Conservation (phyloP, 2,888 invertebrate species). For the Chromoteleia sp. region DNA sequence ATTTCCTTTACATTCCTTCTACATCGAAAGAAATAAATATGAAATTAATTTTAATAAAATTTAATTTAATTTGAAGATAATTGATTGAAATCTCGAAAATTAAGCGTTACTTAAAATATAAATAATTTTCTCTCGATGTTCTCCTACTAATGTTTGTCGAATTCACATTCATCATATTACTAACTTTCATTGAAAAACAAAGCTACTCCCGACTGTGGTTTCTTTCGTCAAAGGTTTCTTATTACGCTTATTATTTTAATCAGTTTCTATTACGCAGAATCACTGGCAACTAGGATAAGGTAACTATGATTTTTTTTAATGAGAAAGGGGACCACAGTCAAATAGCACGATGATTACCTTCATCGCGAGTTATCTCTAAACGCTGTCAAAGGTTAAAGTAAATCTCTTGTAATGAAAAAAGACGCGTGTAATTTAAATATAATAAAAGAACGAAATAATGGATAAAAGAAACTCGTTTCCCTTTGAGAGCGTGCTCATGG, state of each 20-base stretch:
- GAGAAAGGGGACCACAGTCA: conserved; percentile 39
- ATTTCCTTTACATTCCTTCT: conserved; percentile 1
- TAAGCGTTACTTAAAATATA: background rate
- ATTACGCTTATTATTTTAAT: conserved; percentile 34
- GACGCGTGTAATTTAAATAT: background rate
- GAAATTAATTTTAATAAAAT: background rate
- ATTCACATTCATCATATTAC: conserved; percentile 18
- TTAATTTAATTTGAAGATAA: background rate
- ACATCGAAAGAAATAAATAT: conserved; percentile 10
- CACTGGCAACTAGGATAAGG: conserved; percentile 45
- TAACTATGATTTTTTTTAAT: conserved; percentile 48
- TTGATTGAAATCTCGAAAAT: background rate
- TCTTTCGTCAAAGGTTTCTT: conserved; percentile 12
- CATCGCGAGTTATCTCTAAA: conserved; percentile 21
- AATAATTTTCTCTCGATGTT: conserved; percentile 32
- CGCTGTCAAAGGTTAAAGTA: conserved; percentile 41
- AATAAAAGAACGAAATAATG: background rate
- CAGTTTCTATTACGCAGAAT: conserved; percentile 43
- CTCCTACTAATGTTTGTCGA: conserved; percentile 22
- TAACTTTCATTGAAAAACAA: conserved; percentile 39
- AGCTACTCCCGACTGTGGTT: conserved; percentile 33
- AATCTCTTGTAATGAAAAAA: background rate
- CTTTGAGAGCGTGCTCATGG: conserved; percentile 55
- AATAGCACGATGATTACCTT: conserved; percentile 29
- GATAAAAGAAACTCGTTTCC: conserved; percentile 8